Evolutionary conservation across 2,797 vertebrate genomes (phyloP).

Genomic region (Margarornis squamiger): DNA sequence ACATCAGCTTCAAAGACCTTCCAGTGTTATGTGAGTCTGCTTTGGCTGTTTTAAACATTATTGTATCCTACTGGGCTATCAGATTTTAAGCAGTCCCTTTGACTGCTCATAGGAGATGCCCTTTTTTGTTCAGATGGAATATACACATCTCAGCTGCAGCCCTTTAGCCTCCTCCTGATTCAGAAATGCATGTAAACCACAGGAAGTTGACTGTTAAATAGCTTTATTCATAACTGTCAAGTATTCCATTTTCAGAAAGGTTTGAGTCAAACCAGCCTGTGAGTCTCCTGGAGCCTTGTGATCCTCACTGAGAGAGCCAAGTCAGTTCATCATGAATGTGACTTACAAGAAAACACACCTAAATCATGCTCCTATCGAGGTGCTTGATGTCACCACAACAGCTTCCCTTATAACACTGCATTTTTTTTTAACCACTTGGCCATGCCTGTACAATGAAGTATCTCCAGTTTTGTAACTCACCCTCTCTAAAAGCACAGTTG

Average conservation of each 20-base stretch:
- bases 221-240: conserved; percentile 66
- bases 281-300: neutral
- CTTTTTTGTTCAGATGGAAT: neutral
- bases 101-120: neutral
- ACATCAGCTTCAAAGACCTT: neutral
- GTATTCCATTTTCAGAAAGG: conserved; percentile 58
- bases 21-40: accelerated
- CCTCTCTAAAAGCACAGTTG: neutral
- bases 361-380: neutral
- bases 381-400: neutral
- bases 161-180: conserved; percentile 31
- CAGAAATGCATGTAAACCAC: conserved; percentile 57
- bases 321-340: neutral
- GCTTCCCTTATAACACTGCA: neutral
- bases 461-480: neutral
- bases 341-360: neutral
- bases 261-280: conserved; percentile 51
- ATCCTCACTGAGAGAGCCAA: neutral
- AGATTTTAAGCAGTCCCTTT: neutral
- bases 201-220: conserved; percentile 66
- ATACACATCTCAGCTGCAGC: neutral
- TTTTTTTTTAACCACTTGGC: neutral
- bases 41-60: neutral
- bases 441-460: neutral
- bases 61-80: neutral